A percentile compares a stretch with the other conserved stretches of the same genome.
These are phyloP conservation scores for Parambassis ranga DNA, from an alignment of 2,797 vertebrate species.

Conservation along the genomic window DNA sequence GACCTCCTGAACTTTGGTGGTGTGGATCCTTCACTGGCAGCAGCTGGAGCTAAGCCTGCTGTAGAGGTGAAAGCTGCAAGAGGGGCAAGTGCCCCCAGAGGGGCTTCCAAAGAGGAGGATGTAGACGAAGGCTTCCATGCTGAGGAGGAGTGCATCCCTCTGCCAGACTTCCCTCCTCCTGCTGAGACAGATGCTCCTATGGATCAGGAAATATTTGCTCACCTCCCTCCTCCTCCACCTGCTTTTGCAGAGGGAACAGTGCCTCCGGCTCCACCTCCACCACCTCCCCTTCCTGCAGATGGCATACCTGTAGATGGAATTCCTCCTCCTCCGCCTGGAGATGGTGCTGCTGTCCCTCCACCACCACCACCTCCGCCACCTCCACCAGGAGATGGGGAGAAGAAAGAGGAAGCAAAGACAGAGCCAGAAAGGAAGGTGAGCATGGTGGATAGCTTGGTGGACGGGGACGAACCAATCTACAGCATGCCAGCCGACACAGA, in stretches of 20 bases:
- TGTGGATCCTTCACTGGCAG: conserved; percentile 72
- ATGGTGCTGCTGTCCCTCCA: conserved; percentile 27
- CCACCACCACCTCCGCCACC: conserved; percentile 50
- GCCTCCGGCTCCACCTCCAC: conserved; percentile 55
- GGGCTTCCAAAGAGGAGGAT: conserved; percentile 79
- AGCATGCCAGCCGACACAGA: conserved; percentile 86
- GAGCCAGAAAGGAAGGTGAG: conserved; percentile 73
- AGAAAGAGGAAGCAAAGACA: conserved; percentile 39
- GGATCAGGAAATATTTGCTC: conserved; percentile 79
- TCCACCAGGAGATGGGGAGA: conserved; percentile 34
- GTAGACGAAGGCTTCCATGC: conserved; percentile 90
- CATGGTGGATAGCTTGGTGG: conserved; percentile 77
- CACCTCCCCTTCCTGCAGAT: conserved; percentile 43
- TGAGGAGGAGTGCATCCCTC: conserved; percentile 83
- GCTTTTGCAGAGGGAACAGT: conserved; percentile 80
- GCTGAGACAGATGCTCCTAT: conserved; percentile 69
- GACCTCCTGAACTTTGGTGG: conserved; percentile 87
- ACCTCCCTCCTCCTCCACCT: conserved; percentile 82
- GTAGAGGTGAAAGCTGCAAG: conserved; percentile 48
- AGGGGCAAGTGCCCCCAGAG: conserved; percentile 4
- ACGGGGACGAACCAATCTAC: conserved; percentile 86
- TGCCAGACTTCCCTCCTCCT: conserved; percentile 81
- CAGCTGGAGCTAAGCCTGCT: conserved; percentile 15
- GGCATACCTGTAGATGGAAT: conserved; percentile 1
- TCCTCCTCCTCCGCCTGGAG: conserved; percentile 48